Percentiles rank a stretch among this genome's conserved stretches.
Evolutionary conservation across 2,113 vertebrate genomes (phyloP).

Genomic region (Eptesicus fuscus): DNA sequence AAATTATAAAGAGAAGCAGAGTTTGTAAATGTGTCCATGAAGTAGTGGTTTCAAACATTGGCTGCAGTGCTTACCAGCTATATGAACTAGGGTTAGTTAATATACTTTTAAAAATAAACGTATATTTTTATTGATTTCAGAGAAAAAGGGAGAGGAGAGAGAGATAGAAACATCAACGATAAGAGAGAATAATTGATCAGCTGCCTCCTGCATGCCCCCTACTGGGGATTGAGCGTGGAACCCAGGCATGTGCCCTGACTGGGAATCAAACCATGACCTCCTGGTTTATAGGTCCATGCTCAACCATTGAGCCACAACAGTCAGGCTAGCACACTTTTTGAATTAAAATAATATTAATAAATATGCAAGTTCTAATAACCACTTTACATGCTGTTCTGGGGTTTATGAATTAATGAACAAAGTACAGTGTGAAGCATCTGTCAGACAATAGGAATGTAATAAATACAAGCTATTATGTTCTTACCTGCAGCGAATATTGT

Average conservation of each 20-base stretch:
- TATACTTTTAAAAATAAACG: not conserved
- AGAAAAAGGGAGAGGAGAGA: too few relatives aligned
- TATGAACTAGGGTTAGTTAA: not conserved
- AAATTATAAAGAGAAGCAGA: not conserved
- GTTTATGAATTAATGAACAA: conserved; percentile 24
- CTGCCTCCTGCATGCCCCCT: too few relatives aligned
- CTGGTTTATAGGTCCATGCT: too few relatives aligned
- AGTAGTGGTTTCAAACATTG: not conserved
- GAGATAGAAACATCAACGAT: too few relatives aligned
- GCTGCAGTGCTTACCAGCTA: not conserved
- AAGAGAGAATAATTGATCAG: too few relatives aligned
- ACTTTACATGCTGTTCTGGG: not conserved
- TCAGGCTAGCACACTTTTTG: not conserved
- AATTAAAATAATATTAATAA: conserved; percentile 35
- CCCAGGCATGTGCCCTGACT: too few relatives aligned
- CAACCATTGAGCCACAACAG: too few relatives aligned
- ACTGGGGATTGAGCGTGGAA: too few relatives aligned
- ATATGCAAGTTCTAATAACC: not conserved
- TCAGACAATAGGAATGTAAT: conserved; percentile 21
- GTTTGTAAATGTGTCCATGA: not conserved
- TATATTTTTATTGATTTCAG: too few relatives aligned
- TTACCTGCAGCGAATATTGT: not conserved
- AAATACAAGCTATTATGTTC: not conserved
- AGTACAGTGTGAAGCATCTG: not conserved
- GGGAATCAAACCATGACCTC: too few relatives aligned